Base-by-base conservation (phyloP, 2,797 vertebrate genomes). In the Halcyon smyrnensis region DNA sequence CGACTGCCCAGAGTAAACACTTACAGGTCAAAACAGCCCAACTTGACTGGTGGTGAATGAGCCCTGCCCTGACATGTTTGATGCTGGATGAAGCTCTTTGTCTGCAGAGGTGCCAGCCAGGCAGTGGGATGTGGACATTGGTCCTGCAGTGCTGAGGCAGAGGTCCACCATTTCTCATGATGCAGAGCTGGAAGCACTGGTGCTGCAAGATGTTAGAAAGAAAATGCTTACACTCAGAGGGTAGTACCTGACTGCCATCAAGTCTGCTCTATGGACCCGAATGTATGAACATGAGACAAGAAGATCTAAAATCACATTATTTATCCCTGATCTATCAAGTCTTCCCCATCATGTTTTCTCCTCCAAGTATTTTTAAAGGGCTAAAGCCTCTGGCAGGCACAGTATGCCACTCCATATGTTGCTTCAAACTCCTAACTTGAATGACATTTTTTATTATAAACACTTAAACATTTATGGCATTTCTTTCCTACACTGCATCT, bases 121-220 rank as follows among this genome's bases (percentile, higher is more conserved):
- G n/a, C 50, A 57, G 24, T 0, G 1, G 21, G 67, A 76, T 13
- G 7, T n/a, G 23, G 30, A 56, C 7, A 0, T 17, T 1, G 4
- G 54, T 41, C 46, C 83, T 46, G n/a, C 0, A 0, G 50, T 12
- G 14, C 73, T 50, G 54, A 64, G 41, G 54, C 20, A 78, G 15
- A 88, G 18, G 9, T 39, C 46, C 39, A 60, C 48, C 3, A 1
- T 37, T 50, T 57, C 43, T 77, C 28, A 9, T 2, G 8, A 53
- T 7, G 19, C 54, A 75, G 12, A 54, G 17, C 32, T 91, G 17
- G 71, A 70, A 91, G 30, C 27, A 90, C 2, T 15, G 4, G 6
- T 28, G 48, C 19, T 60, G 51, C 39, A 64, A 46, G 46, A 37
- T 12, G 12, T 32, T 75, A 34, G 50, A 81, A 69, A 48, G 6